These are phyloP conservation scores for Pheosia gnoma DNA, from an alignment of 2,888 invertebrate genomes.

Conservation along the genomic window DNA sequence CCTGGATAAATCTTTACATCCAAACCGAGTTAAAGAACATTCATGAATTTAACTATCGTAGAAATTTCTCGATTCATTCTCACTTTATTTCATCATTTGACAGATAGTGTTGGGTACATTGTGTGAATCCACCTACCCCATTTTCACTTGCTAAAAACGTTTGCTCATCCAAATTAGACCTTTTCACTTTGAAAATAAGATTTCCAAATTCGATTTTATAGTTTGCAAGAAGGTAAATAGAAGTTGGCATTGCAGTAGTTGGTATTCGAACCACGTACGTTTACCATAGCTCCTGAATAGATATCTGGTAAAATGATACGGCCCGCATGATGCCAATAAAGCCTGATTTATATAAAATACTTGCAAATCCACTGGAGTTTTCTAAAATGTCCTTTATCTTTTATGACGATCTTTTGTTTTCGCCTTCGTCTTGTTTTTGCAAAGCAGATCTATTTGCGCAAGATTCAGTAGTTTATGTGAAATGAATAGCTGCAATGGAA, in stretches of 20 bases:
- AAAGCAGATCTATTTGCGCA: constrained; percentile 9
- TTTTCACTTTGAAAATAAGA: constrained; percentile 22
- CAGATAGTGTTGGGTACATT: constrained; percentile 69
- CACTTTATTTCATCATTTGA: constrained; percentile 70
- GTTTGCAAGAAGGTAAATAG: constrained; percentile 20
- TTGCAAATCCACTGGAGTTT: constrained; percentile 55
- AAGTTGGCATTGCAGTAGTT: constrained; percentile 43
- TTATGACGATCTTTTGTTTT: constrained; percentile 20
- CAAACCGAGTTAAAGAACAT: constrained; percentile 33
- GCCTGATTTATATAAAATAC: constrained; percentile 72
- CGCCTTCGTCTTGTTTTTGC: constrained; percentile 29
- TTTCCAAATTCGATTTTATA: constrained; percentile 10
- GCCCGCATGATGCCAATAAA: constrained; percentile 76
- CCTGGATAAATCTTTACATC: constrained; percentile 18
- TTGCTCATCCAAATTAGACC: constrained; percentile 20
- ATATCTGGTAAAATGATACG: constrained; percentile 78
- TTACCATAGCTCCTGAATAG: constrained; percentile 76
- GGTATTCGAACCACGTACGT: constrained; percentile 70
- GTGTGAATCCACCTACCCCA: constrained; percentile 41
- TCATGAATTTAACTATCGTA: constrained; percentile 45
- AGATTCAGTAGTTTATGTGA: not conserved
- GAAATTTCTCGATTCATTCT: constrained; percentile 62
- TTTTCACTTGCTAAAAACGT: constrained; percentile 6
- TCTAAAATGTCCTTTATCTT: constrained; percentile 38
- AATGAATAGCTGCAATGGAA: constrained; percentile 4